Percentiles rank a stretch among this genome's conserved stretches.
Evolutionary conservation across 2,113 vertebrate genomes (phyloP).

Genomic region (Proterorhinus semilunaris): DNA sequence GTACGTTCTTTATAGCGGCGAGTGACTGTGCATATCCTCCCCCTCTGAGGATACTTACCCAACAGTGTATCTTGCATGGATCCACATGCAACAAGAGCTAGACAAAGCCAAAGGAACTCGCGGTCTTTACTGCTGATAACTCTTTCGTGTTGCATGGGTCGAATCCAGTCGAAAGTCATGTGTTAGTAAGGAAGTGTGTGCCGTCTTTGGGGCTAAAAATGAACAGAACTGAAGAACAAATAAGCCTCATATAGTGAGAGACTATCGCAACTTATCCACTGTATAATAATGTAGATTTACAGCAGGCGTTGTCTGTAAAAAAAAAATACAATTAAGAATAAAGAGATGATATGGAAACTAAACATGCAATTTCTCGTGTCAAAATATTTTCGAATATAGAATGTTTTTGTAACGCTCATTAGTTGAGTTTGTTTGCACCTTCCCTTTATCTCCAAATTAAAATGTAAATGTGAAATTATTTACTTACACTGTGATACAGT

Average conservation of each 20-base stretch:
- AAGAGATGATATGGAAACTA: conserved; percentile 50
- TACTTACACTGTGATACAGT: no score
- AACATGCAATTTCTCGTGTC: not conserved
- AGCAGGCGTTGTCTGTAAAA: conserved; percentile 54
- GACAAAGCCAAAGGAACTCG: conserved; percentile 15
- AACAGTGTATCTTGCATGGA: conserved; percentile 47
- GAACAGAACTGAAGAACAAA: conserved; percentile 20
- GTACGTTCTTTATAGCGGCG: conserved; percentile 1
- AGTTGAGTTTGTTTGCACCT: not conserved
- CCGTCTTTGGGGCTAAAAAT: not conserved
- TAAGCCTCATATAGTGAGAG: conserved; percentile 25
- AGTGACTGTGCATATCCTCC: conserved; percentile 15
- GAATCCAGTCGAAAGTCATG: conserved; percentile 22
- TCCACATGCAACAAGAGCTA: conserved; percentile 39
- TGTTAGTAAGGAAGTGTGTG: conserved; percentile 12
- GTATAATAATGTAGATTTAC: conserved; percentile 59
- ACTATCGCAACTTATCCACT: conserved; percentile 25
- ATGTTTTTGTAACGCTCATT: no score
- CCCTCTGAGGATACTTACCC: conserved; percentile 25
- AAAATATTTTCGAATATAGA: not conserved
- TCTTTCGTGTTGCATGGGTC: conserved; percentile 54
- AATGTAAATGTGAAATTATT: no score
- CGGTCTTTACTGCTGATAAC: conserved; percentile 18
- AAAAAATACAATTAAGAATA: conserved; percentile 46
- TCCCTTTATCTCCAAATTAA: not conserved